Evolutionary conservation across 2,888 invertebrate species (phyloP).

Genomic region (Lampropteryx suffumata): DNA sequence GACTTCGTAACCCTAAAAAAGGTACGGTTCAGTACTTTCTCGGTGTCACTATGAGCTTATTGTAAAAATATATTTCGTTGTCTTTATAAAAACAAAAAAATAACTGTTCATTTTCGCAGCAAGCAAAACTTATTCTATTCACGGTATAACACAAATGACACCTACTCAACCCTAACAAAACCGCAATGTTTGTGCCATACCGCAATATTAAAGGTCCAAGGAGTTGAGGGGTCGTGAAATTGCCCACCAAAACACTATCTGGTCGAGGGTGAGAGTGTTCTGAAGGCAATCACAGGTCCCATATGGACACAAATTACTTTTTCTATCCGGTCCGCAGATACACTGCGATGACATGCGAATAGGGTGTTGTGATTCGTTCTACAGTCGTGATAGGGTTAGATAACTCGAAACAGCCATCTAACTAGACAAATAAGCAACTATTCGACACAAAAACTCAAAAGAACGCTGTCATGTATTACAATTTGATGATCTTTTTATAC

Average conservation of each 20-base stretch:
- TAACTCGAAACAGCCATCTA: conserved; percentile 7
- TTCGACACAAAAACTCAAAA: neutral
- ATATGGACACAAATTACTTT: conserved; percentile 82
- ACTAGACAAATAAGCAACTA: neutral
- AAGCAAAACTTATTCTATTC: conserved; percentile 7
- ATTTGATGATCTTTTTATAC: too few relatives aligned
- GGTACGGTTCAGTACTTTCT: too few relatives aligned
- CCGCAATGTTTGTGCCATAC: conserved; percentile 28
- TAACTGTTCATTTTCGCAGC: conserved; percentile 10
- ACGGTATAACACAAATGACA: conserved; percentile 15
- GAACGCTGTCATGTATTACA: neutral
- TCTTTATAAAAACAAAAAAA: neutral
- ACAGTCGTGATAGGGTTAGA: conserved; percentile 36
- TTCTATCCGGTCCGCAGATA: conserved; percentile 64
- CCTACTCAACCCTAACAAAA: conserved; percentile 33
- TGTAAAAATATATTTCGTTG: neutral
- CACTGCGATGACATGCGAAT: conserved; percentile 73
- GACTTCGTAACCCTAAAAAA: too few relatives aligned
- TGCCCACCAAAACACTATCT: conserved; percentile 69
- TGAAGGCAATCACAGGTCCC: conserved; percentile 79
- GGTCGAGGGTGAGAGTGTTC: conserved; percentile 67
- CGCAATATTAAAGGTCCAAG: conserved; percentile 66
- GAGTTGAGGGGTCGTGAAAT: conserved; percentile 62
- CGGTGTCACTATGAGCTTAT: too few relatives aligned
- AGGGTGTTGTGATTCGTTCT: conserved; percentile 57